These are phyloP conservation scores for Polymixis lichenea DNA, from an alignment of 2,888 invertebrate genomes.

Conservation along the genomic window DNA sequence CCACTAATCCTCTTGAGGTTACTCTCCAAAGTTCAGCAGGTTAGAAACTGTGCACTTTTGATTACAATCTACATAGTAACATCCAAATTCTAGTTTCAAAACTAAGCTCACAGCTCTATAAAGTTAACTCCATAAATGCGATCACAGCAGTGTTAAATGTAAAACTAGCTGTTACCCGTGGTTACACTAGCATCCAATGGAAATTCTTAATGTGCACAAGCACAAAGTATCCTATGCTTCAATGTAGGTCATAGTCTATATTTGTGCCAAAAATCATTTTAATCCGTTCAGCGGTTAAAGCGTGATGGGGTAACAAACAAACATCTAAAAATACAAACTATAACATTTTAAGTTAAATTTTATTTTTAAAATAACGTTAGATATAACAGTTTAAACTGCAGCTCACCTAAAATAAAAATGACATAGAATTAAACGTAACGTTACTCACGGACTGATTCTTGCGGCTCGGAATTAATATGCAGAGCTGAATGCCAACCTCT, in stretches of 20 bases:
- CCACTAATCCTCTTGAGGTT: not conserved
- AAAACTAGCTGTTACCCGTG: not conserved
- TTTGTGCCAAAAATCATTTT: not conserved
- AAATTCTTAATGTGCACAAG: not conserved
- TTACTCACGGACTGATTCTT: conserved; percentile 61
- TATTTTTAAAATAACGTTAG: not conserved
- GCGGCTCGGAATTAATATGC: conserved; percentile 64
- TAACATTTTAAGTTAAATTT: not conserved
- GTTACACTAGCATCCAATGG: not conserved
- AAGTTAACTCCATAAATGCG: conserved; percentile 20
- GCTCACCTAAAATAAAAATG: conserved; percentile 38
- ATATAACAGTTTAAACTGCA: conserved; percentile 26
- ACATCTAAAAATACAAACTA: not conserved
- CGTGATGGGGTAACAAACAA: not conserved
- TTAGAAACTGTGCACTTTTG: conserved; percentile 24
- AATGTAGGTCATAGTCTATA: not conserved
- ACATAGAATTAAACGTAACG: conserved; percentile 42
- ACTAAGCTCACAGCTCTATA: conserved; percentile 14
- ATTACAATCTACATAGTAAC: conserved; percentile 18
- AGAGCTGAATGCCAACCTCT: conserved; percentile 60
- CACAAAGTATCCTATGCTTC: not conserved
- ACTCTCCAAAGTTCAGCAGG: conserved; percentile 2
- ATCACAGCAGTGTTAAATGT: not conserved
- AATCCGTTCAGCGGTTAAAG: not conserved
- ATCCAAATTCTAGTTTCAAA: conserved; percentile 28